phyloP scores from a whole-genome alignment of 2,113 vertebrate species.

The Coreoperca whiteheadi region DNA sequence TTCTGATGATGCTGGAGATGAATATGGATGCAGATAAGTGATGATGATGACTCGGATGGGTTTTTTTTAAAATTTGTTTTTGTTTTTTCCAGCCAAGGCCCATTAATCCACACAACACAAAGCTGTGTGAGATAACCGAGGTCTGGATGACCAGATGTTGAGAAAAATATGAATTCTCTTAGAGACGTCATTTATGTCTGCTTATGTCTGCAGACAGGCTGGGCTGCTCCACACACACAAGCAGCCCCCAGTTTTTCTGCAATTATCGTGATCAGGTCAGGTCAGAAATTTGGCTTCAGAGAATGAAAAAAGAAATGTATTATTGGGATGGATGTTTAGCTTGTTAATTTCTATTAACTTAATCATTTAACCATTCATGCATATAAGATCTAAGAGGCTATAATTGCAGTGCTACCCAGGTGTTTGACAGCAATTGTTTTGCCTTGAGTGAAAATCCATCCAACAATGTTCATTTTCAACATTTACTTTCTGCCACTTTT shows the following conservation, averaged over 20 bases:
- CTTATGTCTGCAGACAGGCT: background rate
- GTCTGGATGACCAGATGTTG: background rate
- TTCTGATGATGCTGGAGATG: slow-evolving; percentile 14
- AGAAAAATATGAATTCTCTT: background rate
- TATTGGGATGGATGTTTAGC: background rate
- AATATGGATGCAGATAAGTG: background rate
- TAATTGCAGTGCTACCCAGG: background rate
- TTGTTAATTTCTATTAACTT: background rate
- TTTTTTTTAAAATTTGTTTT: background rate
- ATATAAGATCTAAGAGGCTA: background rate
- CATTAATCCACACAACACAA: background rate
- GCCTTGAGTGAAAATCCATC: background rate
- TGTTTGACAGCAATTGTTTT: background rate
- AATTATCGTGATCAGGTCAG: background rate
- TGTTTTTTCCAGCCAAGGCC: background rate
- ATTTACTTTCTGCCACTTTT: background rate
- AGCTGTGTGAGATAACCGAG: background rate
- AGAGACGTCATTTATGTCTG: background rate
- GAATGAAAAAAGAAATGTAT: background rate
- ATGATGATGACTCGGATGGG: background rate
- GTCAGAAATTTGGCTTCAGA: background rate
- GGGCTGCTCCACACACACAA: background rate
- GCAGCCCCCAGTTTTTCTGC: background rate
- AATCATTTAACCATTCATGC: background rate
- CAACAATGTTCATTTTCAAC: background rate